Percentiles rank a stretch among this genome's conserved stretches.
These are phyloP conservation scores for Melanerpes formicivorus DNA, from an alignment of 2,113 vertebrate genomes.

Conservation along the genomic window DNA sequence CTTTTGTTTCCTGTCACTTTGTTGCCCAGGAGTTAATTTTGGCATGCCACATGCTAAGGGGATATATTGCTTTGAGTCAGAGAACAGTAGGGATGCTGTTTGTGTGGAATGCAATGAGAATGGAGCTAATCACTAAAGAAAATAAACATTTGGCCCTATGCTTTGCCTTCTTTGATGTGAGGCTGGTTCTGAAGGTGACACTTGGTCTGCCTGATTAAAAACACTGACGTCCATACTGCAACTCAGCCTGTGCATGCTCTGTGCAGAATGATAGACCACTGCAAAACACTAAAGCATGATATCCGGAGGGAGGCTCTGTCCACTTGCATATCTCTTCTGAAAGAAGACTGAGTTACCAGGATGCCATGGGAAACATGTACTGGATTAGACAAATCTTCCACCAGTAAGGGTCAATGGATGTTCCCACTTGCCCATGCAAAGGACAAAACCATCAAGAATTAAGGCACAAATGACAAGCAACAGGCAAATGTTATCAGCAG, in stretches of 20 bases:
- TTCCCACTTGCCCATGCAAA: not conserved
- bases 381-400: not conserved
- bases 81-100: slow-evolving; percentile 9
- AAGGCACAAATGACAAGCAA: not conserved
- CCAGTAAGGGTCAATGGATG: not conserved
- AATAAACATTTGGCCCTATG: not conserved
- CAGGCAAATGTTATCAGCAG: not conserved
- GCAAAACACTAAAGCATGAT: not conserved
- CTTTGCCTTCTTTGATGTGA: not conserved
- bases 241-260: rapidly evolving
- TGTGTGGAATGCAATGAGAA: not conserved
- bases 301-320: not conserved
- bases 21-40: slow-evolving; percentile 21
- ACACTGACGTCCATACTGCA: not conserved
- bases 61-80: slow-evolving; percentile 2
- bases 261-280: not conserved
- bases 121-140: not conserved
- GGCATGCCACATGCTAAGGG: not conserved
- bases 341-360: not conserved
- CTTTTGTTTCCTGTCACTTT: not conserved
- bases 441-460: not conserved
- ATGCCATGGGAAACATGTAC: not conserved
- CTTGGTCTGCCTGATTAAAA: not conserved
- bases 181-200: not conserved
- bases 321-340: not conserved